These are phyloP conservation scores for Oikopleura dioica DNA, from an alignment of 23 tunicate species.

Conservation along the genomic window DNA sequence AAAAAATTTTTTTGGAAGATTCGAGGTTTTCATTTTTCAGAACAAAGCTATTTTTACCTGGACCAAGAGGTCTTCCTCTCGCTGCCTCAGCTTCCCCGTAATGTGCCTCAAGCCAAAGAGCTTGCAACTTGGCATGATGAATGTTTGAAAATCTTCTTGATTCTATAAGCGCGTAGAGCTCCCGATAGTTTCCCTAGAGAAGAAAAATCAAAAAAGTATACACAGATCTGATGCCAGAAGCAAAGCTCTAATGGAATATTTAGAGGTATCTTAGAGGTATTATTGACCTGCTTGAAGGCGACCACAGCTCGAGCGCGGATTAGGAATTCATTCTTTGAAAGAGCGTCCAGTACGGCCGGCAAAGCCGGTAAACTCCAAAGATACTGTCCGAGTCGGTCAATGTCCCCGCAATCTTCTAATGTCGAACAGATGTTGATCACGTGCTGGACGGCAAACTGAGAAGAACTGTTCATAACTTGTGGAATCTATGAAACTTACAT, in stretches of 20 bases:
- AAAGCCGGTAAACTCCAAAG: slow-evolving; percentile 74
- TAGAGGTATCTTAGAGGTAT: no score
- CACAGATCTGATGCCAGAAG: no score
- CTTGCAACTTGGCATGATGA: slow-evolving; percentile 16
- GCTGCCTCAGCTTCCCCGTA: slow-evolving; percentile 49
- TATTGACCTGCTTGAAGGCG: slow-evolving; percentile 51
- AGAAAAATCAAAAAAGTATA: not conserved
- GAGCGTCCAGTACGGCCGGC: slow-evolving; percentile 39
- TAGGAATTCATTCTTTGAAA: slow-evolving; percentile 40
- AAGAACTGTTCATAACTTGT: no score
- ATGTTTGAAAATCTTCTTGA: slow-evolving; percentile 44
- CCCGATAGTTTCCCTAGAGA: slow-evolving; percentile 26
- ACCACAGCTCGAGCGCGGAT: slow-evolving; percentile 64
- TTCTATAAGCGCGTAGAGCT: slow-evolving; percentile 55
- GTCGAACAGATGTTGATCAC: slow-evolving; percentile 49
- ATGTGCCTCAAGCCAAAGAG: slow-evolving; percentile 92
- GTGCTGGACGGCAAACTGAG: slow-evolving; percentile 14
- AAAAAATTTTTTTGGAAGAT: not conserved
- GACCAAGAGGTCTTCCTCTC: slow-evolving; percentile 61
- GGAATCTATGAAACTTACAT: no score
- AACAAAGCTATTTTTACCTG: slow-evolving; percentile 16
- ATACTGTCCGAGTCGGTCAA: slow-evolving; percentile 55
- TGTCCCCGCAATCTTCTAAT: slow-evolving; percentile 42
- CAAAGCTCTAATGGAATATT: no score
- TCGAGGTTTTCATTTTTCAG: not conserved